phyloP scores from a whole-genome alignment of 2,888 invertebrate genomes.

The Resseliella maxima region DNA sequence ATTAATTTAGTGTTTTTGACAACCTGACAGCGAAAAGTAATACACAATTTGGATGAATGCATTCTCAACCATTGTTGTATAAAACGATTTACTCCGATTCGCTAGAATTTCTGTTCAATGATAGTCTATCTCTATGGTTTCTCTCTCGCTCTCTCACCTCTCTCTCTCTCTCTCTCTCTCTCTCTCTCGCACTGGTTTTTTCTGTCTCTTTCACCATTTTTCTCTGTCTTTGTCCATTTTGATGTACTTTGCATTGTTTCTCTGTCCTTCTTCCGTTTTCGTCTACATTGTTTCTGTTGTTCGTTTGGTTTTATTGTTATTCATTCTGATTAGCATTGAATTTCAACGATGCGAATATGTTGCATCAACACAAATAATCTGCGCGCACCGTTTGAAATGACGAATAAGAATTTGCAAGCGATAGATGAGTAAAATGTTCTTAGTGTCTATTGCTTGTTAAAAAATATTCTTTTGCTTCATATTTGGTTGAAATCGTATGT shows the following conservation, averaged over 20 bases:
- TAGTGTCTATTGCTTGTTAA: not conserved
- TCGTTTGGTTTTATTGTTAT: not conserved
- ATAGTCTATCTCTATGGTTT: not conserved
- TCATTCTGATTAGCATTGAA: slow-evolving; percentile 32
- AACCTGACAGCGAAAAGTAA: not conserved
- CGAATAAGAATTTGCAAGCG: not conserved
- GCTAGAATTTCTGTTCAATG: not conserved
- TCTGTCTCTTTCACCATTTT: not conserved
- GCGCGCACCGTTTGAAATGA: not conserved
- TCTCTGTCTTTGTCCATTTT: not conserved
- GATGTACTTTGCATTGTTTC: too few relatives aligned
- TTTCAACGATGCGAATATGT: not conserved
- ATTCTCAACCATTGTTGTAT: not conserved
- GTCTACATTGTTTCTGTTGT: not conserved
- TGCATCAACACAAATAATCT: not conserved
- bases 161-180: not conserved
- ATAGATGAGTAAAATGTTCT: not conserved
- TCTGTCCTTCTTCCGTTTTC: too few relatives aligned
- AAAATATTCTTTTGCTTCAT: too few relatives aligned
- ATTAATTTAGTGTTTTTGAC: slow-evolving; percentile 47
- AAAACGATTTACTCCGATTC: not conserved
- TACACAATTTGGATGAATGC: slow-evolving; percentile 39
- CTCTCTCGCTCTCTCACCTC: not conserved
- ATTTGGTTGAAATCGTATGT: not conserved
- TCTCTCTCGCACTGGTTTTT: too few relatives aligned